Evolutionary conservation across 2,797 vertebrate genomes (phyloP).

Genomic region (Melanogrammus aeglefinus): DNA sequence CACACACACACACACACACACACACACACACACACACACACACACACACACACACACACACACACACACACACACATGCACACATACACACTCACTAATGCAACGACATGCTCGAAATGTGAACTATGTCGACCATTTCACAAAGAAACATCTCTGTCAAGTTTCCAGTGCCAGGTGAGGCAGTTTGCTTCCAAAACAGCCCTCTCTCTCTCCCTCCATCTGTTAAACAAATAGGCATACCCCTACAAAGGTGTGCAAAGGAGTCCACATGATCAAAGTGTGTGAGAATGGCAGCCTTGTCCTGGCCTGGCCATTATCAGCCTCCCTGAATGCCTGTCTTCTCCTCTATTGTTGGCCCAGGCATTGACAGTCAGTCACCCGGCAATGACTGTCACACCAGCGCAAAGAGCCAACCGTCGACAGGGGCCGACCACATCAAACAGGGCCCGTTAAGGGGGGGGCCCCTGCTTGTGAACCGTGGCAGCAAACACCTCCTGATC

Average conservation of each 20-base stretch:
- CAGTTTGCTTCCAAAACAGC: conserved; percentile 51
- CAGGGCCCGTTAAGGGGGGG: conserved; percentile 52
- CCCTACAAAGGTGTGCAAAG: conserved; percentile 75
- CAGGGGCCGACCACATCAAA: conserved; percentile 79
- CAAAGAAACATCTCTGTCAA: conserved; percentile 62
- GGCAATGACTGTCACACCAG: conserved; percentile 82
- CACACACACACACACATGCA: conserved; percentile 25
- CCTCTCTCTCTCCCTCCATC: conserved; percentile 52
- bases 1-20: conserved; percentile 10
- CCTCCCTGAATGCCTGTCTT: conserved; percentile 77
- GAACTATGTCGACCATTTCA: conserved; percentile 53
- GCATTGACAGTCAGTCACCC: conserved; percentile 81
- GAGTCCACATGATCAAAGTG: conserved; percentile 75
- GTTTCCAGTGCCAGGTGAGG: conserved; percentile 61
- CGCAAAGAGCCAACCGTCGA: conserved; percentile 74
- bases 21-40: conserved; percentile 3
- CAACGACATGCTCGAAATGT: conserved; percentile 47
- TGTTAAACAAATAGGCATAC: conserved; percentile 74
- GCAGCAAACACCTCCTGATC: conserved; percentile 78
- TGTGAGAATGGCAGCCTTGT: conserved; percentile 73
- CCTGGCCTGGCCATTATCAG: conserved; percentile 74
- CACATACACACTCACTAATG: conserved; percentile 29
- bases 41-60: conserved; percentile 18
- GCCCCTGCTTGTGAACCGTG: conserved; percentile 74
- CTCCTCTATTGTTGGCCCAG: conserved; percentile 74